phyloP scores from a whole-genome alignment of 2,113 vertebrate genomes.

The Argyrosomus japonicus region DNA sequence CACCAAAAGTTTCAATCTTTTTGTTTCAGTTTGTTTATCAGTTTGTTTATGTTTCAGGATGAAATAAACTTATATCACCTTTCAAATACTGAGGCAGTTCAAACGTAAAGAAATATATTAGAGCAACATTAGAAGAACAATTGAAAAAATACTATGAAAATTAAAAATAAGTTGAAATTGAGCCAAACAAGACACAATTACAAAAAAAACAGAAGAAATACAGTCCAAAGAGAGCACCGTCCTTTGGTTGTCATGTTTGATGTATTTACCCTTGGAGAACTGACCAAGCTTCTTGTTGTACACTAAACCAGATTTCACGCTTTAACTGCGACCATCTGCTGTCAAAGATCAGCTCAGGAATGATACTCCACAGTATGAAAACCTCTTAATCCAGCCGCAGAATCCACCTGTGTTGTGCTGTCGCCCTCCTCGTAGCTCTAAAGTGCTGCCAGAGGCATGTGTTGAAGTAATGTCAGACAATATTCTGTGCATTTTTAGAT shows the following conservation, averaged over 20 bases:
- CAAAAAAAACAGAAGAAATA: too few species aligned
- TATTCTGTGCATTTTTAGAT: background rate
- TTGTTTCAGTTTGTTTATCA: too few species aligned
- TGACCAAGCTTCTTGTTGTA: background rate
- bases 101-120: background rate
- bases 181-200: too few species aligned
- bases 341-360: background rate
- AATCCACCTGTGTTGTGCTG: background rate
- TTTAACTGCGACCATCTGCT: background rate
- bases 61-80: background rate
- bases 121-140: too few species aligned
- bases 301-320: background rate
- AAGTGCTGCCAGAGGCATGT: background rate
- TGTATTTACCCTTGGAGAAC: background rate
- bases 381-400: background rate
- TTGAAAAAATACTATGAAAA: background rate
- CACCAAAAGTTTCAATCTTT: background rate
- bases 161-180: too few species aligned
- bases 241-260: background rate
- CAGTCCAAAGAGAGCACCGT: background rate
- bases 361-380: background rate
- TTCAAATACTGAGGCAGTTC: background rate
- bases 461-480: background rate
- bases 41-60: too few species aligned
- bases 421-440: background rate